Conservation (phyloP, 2,113 vertebrate genomes). For the Gymnobelideus leadbeateri region DNA sequence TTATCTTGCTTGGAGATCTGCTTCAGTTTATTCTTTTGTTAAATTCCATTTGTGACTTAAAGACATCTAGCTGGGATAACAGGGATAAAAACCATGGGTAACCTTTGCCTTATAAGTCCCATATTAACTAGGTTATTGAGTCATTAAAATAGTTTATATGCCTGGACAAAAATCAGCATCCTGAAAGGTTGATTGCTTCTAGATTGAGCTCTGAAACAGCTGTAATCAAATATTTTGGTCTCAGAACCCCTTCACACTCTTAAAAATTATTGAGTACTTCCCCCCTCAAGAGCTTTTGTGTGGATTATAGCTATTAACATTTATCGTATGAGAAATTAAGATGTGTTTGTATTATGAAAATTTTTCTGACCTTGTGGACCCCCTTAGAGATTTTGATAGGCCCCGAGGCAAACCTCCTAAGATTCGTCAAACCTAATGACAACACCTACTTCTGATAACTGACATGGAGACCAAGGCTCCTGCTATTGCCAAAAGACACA, state of each 20-base stretch:
- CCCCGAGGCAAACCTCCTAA: not conserved
- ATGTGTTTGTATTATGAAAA: not conserved
- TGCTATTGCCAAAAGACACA: not conserved
- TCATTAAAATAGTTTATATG: not conserved
- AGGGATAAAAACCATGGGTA: not conserved
- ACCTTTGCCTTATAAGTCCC: not conserved
- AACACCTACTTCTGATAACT: not conserved
- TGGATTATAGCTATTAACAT: not conserved
- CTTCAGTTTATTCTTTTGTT: not conserved
- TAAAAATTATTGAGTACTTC: not conserved
- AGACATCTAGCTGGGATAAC: not conserved
- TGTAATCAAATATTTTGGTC: not conserved
- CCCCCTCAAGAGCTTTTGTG: not conserved
- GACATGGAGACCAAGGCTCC: not conserved
- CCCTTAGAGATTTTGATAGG: not conserved
- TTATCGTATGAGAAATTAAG: not conserved
- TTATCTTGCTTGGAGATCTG: not conserved
- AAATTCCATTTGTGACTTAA: not conserved
- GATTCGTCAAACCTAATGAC: not conserved
- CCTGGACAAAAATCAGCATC: not conserved
- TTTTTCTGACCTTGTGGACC: not conserved
- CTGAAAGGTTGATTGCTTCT: not conserved
- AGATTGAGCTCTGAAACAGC: not conserved
- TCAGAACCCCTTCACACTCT: not conserved
- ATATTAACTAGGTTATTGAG: not conserved